Evolutionary conservation across 2,797 vertebrate species (phyloP).

Genomic region (Phrynocephalus vlangalii): DNA sequence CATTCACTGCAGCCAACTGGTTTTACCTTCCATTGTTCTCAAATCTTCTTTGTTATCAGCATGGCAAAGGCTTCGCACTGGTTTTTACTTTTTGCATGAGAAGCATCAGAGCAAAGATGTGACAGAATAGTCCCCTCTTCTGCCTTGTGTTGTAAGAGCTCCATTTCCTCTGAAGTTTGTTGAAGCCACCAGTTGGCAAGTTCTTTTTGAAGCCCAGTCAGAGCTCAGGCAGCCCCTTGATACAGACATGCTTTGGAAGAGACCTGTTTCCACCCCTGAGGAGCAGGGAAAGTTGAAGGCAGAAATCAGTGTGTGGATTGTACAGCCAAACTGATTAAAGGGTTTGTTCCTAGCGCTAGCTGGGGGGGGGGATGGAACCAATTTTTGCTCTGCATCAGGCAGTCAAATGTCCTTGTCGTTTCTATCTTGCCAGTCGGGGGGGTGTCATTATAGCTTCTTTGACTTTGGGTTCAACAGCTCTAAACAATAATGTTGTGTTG

Average conservation of each 20-base stretch:
- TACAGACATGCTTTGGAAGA: neutral
- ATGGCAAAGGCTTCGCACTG: neutral
- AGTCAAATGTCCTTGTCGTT: neutral
- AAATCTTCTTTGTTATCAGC: neutral
- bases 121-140: neutral
- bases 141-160: neutral
- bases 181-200: rapidly evolving
- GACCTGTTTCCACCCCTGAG: neutral
- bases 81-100: rapidly evolving
- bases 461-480: too few species aligned
- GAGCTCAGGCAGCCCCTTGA: neutral
- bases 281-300: neutral
- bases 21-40: conserved; percentile 42
- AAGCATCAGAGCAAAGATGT: neutral
- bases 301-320: neutral
- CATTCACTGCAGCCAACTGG: neutral
- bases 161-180: neutral
- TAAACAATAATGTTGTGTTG: too few species aligned
- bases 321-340: neutral
- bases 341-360: neutral
- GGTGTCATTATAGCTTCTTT: too few species aligned
- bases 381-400: neutral
- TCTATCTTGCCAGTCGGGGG: too few species aligned
- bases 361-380: neutral
- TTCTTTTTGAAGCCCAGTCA: neutral